Base-by-base conservation (phyloP, 2,888 invertebrate species). In the Chaitophorus viminalis region DNA sequence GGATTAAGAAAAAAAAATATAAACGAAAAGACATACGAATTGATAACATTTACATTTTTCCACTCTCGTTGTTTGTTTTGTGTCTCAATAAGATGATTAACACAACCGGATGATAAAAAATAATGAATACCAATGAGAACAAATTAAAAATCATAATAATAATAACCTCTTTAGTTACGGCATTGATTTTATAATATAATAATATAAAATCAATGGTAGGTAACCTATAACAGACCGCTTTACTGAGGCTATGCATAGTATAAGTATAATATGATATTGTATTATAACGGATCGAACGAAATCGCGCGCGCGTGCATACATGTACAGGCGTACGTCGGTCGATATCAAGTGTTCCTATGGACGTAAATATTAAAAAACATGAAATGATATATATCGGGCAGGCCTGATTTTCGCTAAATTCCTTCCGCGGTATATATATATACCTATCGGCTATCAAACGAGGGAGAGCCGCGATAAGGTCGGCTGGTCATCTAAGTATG, bases 401-500 rank as follows among this genome's bases (percentile, higher is more conserved):
- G 9, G 68, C 29, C 11, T n/a, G 9, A 68, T 70, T 70, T 70
- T 70, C 70, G 14, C 70, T 70, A 17, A 31, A 29, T 29, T n/a
- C 70, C 70, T 70, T 70, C 70, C 29, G 70, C 14, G 60, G 21
- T 60, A 60, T 21, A 60, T 60, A 60, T 60, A n/a, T n/a, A n/a
- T n/a, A n/a, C n/a, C n/a, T n/a, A n/a, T n/a, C n/a, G n/a, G n/a
- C n/a, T n/a, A 70, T 5, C 14, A 70, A 70, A 70, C 68, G 25
- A 17, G 36, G 68, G 21, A 29, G 79, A 2, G 18, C 21, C 14
- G 29, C 17, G 29, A 68, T 54, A 39, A 83, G 75, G 76, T 46
- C 65, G 31, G 31, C 84, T 21, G 39, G 46, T 68, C 65, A 31
- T 76, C 76, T 65, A 18, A 76, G 75, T 84, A 76, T 76, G 68